A percentile compares a stretch with the other conserved stretches of the same genome.
These are phyloP conservation scores for Drosophila siamana DNA, from an alignment of 2,888 invertebrate species.

Conservation along the genomic window DNA sequence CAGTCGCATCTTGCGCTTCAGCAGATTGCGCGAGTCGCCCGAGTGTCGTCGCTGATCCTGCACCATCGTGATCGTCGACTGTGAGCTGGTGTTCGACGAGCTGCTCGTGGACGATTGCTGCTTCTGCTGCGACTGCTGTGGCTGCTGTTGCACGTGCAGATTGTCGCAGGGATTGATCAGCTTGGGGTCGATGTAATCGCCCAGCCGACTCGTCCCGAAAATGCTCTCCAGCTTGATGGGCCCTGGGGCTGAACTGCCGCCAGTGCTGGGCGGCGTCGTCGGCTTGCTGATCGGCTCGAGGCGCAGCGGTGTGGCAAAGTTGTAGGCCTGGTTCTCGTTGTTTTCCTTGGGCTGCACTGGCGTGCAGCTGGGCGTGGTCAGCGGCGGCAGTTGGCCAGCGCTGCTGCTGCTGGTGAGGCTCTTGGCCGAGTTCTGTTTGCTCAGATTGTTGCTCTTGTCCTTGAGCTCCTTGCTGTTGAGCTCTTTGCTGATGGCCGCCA, in stretches of 20 bases:
- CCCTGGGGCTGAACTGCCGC: background rate
- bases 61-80: constrained; percentile 64
- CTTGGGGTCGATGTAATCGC: constrained; percentile 87
- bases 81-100: constrained; percentile 71
- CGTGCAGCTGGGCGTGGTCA: constrained; percentile 36
- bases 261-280: constrained; percentile 29
- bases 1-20: constrained; percentile 85
- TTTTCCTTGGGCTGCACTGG: constrained; percentile 48
- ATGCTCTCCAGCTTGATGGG: constrained; percentile 73
- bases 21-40: constrained; percentile 77
- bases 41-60: constrained; percentile 74
- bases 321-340: constrained; percentile 51
- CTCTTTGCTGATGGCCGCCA: constrained; percentile 43
- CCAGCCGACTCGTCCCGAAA: constrained; percentile 42
- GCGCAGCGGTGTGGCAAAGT: constrained; percentile 55
- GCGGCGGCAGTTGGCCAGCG: constrained; percentile 55
- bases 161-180: constrained; percentile 91
- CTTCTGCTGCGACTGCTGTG: constrained; percentile 11
- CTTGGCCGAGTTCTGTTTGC: constrained; percentile 85
- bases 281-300: constrained; percentile 62
- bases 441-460: constrained; percentile 84
- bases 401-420: constrained; percentile 48
- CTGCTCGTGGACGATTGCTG: constrained; percentile 42
- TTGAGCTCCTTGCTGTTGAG: constrained; percentile 82
- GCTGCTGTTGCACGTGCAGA: constrained; percentile 86